Conservation (phyloP, 2,113 vertebrate genomes). For the Scartelaos histophorus region DNA sequence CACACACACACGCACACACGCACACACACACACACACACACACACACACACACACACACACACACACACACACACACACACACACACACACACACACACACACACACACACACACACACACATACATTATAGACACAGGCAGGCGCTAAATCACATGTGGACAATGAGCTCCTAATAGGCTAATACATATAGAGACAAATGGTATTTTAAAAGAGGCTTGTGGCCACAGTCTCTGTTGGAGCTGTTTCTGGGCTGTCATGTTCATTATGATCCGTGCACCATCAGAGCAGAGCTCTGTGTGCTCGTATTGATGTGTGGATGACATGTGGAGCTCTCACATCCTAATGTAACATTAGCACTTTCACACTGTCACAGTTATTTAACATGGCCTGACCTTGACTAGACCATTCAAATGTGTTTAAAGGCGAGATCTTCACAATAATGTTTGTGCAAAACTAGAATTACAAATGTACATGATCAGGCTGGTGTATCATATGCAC, state of each 20-base stretch:
- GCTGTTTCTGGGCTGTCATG: constrained; percentile 16
- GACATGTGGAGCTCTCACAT: constrained; percentile 35
- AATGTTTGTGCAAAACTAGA: neutral
- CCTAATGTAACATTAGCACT: constrained; percentile 19
- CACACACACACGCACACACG: constrained; percentile 10
- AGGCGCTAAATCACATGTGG: constrained; percentile 17
- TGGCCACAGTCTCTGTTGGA: constrained; percentile 2
- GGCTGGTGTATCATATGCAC: neutral
- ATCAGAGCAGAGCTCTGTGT: constrained; percentile 18
- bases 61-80: constrained; percentile 20
- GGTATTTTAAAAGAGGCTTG: neutral
- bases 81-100: constrained; percentile 5
- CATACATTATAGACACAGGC: constrained; percentile 7
- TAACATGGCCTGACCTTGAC: constrained; percentile 8
- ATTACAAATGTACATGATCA: neutral
- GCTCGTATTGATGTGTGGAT: constrained; percentile 49
- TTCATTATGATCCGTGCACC: constrained; percentile 21
- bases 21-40: neutral
- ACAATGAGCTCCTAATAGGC: constrained; percentile 11
- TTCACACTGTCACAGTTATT: constrained; percentile 7
- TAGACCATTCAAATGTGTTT: neutral
- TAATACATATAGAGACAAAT: neutral
- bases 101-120: constrained; percentile 10
- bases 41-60: neutral
- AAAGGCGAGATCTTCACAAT: neutral